Base-by-base conservation (phyloP, 92 coral and sea anemone genomes). In the Micromussa lordhowensis region DNA sequence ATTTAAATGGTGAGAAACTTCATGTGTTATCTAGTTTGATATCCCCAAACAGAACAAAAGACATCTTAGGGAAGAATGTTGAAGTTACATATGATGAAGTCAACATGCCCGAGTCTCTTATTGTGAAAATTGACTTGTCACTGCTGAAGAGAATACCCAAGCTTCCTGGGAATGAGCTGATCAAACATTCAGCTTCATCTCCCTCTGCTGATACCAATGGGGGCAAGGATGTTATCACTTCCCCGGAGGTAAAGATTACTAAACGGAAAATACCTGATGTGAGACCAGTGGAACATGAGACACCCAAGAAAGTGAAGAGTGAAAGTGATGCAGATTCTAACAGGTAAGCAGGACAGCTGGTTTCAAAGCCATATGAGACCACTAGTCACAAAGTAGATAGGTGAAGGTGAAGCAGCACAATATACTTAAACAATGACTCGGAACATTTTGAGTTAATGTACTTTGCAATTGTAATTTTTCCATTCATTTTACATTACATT, bases 91-190 rank as follows among this genome's bases (percentile, higher is more conserved):
- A 86, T 30, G 95, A 93, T 88, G 90, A 91, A 12, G 92, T 94
- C 49, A 91, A 89, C 77, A 94, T 87, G 71, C 98, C 97, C 5
- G 97, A 93, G 83, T 95, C 98, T 30, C 93, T 98, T 75, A 87
- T 98, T 40, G 99, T 98, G 2, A 98, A 94, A 89, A 98, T 98
- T 87, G 98, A 95, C 82, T 92, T 98, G 78, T 93, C 98, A 7
- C 85, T 96, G 85, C 87, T 98, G 30, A 92, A 93, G 83, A 94
- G 99, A 87, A 94, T 98, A 80, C 99, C 99, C 5, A 85, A 61
- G 75, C 78, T 90, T 49, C 85, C 95, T n/a, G 87, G 89, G 31
- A 77, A 84, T 49, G 79, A 91, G 3, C 51, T 28, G 75, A 32
- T 59, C 31, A 94, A 91, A 86, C 89, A 48, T 17, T 57, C 73